These are phyloP conservation scores for Typhlichthys subterraneus DNA, from an alignment of 2,797 vertebrate species.

Conservation along the genomic window DNA sequence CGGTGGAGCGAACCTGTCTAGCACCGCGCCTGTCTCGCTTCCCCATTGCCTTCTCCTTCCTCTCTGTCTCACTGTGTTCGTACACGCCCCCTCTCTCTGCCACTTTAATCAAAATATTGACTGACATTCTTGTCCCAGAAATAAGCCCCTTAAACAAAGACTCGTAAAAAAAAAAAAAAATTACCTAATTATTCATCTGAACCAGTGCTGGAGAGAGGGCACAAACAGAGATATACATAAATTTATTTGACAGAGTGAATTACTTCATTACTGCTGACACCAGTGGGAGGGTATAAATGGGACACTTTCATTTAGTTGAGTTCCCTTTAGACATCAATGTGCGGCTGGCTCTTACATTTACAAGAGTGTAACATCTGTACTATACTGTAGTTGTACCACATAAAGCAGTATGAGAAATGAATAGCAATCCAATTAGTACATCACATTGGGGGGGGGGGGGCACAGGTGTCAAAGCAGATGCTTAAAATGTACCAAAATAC, in stretches of 20 bases:
- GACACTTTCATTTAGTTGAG: neutral
- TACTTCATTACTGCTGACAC: conserved; percentile 55
- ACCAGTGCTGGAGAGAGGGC: conserved; percentile 41
- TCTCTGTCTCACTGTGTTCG: conserved; percentile 28
- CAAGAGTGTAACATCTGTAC: conserved; percentile 33
- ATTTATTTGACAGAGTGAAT: conserved; percentile 65
- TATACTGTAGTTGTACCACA: conserved; percentile 13
- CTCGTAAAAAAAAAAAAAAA: conserved; percentile 55
- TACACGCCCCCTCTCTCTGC: conserved; percentile 26
- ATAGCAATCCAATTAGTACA: conserved; percentile 45
- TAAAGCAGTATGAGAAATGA: conserved; percentile 34
- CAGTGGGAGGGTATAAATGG: conserved; percentile 32
- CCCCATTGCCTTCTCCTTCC: neutral
- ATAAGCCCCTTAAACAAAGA: conserved; percentile 57
- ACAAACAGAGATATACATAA: conserved; percentile 54
- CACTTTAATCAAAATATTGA: conserved; percentile 67
- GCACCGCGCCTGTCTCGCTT: neutral
- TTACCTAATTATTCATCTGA: conserved; percentile 43
- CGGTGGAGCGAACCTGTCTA: conserved; percentile 31
- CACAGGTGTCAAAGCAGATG: neutral
- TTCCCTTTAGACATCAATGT: conserved; percentile 48
- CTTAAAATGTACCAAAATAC: neutral
- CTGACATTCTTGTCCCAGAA: conserved; percentile 44
- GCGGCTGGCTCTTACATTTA: conserved; percentile 46
- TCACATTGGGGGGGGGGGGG: neutral